These are phyloP conservation scores for Frieseomelitta varia DNA, from an alignment of 1,140 invertebrate species.

Conservation along the genomic window DNA sequence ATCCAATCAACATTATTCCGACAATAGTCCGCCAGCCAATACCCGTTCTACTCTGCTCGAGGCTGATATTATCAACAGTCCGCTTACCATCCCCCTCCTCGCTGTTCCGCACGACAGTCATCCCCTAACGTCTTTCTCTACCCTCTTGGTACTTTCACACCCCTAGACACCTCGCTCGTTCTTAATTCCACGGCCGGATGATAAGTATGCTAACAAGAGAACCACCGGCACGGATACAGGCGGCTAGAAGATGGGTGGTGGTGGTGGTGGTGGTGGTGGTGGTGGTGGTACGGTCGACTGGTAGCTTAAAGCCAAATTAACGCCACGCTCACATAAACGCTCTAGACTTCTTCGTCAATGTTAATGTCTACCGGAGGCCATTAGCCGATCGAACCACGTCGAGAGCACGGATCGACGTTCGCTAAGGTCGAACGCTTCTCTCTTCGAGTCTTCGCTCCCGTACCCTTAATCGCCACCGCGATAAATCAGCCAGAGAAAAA, in stretches of 20 bases:
- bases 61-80: conserved; percentile 81
- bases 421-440: conserved; percentile 50
- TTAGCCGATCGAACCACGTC: conserved; percentile 74
- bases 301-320: conserved; percentile 77
- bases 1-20: conserved; percentile 82
- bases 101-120: conserved; percentile 61
- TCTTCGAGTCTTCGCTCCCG: not conserved
- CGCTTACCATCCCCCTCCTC: conserved; percentile 46
- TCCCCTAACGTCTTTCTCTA: conserved; percentile 56
- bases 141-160: conserved; percentile 55
- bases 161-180: conserved; percentile 58
- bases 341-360: conserved; percentile 75
- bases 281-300: conserved; percentile 38
- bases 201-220: conserved; percentile 82
- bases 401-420: conserved; percentile 63
- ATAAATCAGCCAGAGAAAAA: conserved; percentile 69
- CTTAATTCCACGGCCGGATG: conserved; percentile 79
- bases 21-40: conserved; percentile 81
- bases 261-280: conserved; percentile 13
- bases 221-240: conserved; percentile 61
- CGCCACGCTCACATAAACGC: conserved; percentile 75
- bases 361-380: conserved; percentile 75
- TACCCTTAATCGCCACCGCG: conserved; percentile 71
- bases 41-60: conserved; percentile 71
- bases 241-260: not conserved